Evolutionary conservation across 2,888 invertebrate species (phyloP), one percentile per base, ranked within the genome.

Genomic region (Seira sanloemensis): DNA sequence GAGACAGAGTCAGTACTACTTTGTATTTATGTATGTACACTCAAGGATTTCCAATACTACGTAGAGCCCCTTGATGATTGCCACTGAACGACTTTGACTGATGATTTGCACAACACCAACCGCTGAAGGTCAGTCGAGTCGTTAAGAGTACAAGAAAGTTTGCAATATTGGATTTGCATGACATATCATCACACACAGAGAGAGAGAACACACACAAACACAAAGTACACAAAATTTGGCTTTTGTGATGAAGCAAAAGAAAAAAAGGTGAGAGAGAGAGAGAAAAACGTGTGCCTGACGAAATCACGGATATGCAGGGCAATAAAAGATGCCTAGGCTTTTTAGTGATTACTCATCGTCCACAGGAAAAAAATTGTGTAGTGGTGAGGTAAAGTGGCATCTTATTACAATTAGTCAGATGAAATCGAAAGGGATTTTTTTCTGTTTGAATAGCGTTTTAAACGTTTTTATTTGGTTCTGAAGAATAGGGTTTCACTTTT

Each of bases 1-100:
- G 23, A 18, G 12, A 58, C n/a, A 54, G 18, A 54, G n/a, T 54
- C 5, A 54, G 54, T 18, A 54, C 19, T 58, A n/a, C n/a, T n/a
- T n/a, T n/a, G n/a, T n/a, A n/a, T 19, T 68, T 50, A 50, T 46
- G 37, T 67, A 75, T 65, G 68, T 81, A 75, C 75, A 68, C 62
- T 75, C 81, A 81, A 81, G 81, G 81, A 81, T 75, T 81, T 81
- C 75, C 81, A 24, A 67, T 19, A 18, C 5, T 26, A 19, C n/a
- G 25, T 16, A 71, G 37, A 16, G 21, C 46, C 50, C 50, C 72
- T 37, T 72, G n/a, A 54, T 21, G 27, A 68, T 26, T 68, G 9
- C 62, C 77, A 54, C 78, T 78, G 78, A 78, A 79, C 67, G 27
- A 67, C 54, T 79, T 67, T 80, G 68, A 69, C 62, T 68, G 81